Conservation (phyloP, 2,113 vertebrate genomes). For the Cercocebus atys region DNA sequence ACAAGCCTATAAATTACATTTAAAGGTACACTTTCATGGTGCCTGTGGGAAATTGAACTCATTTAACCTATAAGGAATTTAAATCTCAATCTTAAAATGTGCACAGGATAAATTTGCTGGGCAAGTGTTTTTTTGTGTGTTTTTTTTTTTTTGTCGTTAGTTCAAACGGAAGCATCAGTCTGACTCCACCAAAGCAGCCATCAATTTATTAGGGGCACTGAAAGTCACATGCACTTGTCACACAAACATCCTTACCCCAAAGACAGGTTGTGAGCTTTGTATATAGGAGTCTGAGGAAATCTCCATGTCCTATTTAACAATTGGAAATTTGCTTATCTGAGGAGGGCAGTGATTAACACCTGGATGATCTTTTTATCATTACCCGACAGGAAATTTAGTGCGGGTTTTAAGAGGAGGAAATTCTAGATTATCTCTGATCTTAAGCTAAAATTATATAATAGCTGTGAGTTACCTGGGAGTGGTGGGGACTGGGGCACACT, state of each 20-base stretch:
- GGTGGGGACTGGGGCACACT: not conserved
- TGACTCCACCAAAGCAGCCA: not conserved
- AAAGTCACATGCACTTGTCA: not conserved
- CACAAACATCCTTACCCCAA: not conserved
- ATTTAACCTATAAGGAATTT: not conserved
- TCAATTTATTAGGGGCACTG: no score
- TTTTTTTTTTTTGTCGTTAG: not conserved
- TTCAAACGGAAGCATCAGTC: not conserved
- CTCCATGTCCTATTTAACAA: not conserved
- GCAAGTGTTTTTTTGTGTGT: no score
- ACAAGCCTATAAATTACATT: not conserved
- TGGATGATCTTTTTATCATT: not conserved
- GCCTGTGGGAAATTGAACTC: fast-evolving
- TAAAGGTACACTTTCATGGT: not conserved
- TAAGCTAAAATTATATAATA: not conserved
- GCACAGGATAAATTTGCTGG: no score
- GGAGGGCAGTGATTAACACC: not conserved
- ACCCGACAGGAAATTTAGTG: not conserved
- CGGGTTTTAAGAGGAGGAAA: not conserved
- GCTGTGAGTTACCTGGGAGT: not conserved
- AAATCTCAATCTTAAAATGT: not conserved
- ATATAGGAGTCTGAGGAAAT: not conserved
- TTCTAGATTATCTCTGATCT: not conserved
- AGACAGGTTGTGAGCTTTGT: not conserved
- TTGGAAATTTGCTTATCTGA: not conserved